phyloP scores from a whole-genome alignment of 2,113 vertebrate species.

The Chionomys nivalis region DNA sequence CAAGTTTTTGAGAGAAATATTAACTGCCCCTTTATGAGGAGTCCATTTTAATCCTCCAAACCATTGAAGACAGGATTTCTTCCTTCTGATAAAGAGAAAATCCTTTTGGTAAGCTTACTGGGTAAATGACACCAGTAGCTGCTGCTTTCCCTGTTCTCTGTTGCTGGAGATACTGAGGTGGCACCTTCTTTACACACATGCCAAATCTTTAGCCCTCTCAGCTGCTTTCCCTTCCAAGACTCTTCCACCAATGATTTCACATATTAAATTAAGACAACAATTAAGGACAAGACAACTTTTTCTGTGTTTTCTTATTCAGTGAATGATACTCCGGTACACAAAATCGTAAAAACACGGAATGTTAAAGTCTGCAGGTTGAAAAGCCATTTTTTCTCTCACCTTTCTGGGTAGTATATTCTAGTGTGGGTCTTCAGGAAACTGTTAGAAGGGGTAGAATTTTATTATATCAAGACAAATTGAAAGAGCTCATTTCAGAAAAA shows the following conservation, averaged over 20 bases:
- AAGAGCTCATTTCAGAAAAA: background rate
- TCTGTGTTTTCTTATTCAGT: background rate
- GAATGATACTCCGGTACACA: background rate
- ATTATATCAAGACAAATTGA: background rate
- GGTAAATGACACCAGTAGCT: fast-evolving
- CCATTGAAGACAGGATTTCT: background rate
- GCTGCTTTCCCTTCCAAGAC: background rate
- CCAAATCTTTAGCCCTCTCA: background rate
- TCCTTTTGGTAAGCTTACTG: background rate
- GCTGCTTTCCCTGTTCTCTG: background rate
- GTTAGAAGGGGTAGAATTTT: background rate
- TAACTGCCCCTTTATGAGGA: background rate
- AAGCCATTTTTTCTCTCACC: background rate
- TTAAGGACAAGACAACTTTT: background rate
- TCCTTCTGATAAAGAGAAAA: background rate
- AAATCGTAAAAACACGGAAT: background rate
- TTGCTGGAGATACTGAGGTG: background rate
- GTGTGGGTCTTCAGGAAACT: background rate
- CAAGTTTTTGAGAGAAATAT: background rate
- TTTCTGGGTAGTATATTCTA: background rate
- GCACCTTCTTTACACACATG: background rate
- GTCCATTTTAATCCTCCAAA: background rate
- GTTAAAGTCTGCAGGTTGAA: background rate
- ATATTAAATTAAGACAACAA: background rate
- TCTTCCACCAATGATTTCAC: background rate